Evolutionary conservation across 2,888 invertebrate species (phyloP).

Genomic region (Amphipoea lucens): DNA sequence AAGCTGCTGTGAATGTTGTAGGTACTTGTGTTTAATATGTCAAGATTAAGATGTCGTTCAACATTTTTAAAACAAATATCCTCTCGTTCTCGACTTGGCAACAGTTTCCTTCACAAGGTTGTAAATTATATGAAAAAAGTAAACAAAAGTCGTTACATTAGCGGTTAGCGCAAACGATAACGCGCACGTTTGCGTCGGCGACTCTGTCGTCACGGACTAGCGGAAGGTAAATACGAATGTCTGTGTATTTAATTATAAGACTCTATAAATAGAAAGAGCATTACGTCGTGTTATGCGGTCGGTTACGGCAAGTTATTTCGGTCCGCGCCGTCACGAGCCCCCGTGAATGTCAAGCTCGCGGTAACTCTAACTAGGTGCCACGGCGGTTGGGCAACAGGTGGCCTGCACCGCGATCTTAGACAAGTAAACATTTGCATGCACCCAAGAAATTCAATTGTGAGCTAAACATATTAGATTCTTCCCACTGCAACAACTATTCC

Average conservation of each 20-base stretch:
- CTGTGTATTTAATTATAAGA: slow-evolving; percentile 87
- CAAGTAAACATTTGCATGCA: slow-evolving; percentile 70
- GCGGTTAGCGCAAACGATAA: slow-evolving; percentile 63
- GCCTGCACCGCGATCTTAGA: slow-evolving; percentile 79
- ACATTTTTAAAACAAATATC: slow-evolving; percentile 47
- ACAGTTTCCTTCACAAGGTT: slow-evolving; percentile 51
- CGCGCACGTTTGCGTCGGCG: slow-evolving; percentile 70
- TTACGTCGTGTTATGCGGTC: slow-evolving; percentile 88
- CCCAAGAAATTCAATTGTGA: slow-evolving; percentile 51
- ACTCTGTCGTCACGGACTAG: slow-evolving; percentile 75
- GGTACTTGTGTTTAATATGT: slow-evolving; percentile 30
- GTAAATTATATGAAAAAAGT: slow-evolving; percentile 52
- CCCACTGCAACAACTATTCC: slow-evolving; percentile 9
- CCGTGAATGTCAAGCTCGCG: slow-evolving; percentile 89
- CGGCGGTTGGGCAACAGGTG: slow-evolving; percentile 85
- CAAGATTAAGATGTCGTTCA: slow-evolving; percentile 41
- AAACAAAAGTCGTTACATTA: slow-evolving; percentile 60
- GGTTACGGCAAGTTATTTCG: slow-evolving; percentile 88
- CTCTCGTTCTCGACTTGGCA: slow-evolving; percentile 50
- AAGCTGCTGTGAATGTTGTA: slow-evolving; percentile 3
- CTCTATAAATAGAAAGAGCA: slow-evolving; percentile 87
- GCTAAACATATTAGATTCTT: slow-evolving; percentile 45
- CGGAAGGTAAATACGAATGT: slow-evolving; percentile 84
- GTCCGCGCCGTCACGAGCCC: slow-evolving; percentile 85
- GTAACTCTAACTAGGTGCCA: slow-evolving; percentile 82